Evolutionary conservation across 92 coral and sea anemone species (phyloP).

Genomic region (Bergia puertoricense): DNA sequence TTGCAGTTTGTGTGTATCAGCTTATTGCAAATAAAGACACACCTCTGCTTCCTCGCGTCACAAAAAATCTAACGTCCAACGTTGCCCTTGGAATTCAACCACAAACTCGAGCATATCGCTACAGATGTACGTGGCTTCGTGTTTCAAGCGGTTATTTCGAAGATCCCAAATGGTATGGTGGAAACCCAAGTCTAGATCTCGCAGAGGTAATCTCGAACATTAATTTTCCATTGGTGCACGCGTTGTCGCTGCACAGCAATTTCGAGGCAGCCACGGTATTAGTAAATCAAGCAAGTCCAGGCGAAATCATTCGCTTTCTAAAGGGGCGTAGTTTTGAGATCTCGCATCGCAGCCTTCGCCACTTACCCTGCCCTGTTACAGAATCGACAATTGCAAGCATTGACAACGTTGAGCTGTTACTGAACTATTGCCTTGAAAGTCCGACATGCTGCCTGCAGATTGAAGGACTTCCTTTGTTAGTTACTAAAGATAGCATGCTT

Average conservation of each 20-base stretch:
- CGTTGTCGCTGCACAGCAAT: not conserved
- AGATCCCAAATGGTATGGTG: conserved; percentile 1
- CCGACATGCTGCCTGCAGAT: conserved; percentile 18
- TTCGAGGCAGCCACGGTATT: conserved; percentile 9
- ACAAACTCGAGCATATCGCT: not conserved
- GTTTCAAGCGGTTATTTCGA: conserved; percentile 54
- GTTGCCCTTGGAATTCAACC: not conserved
- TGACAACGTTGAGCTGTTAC: not conserved
- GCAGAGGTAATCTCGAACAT: not conserved
- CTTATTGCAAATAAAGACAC: conserved; percentile 2
- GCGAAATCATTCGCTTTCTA: conserved; percentile 17
- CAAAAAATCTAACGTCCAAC: not conserved
- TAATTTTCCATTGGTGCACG: conserved; percentile 23
- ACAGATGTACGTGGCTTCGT: conserved; percentile 54
- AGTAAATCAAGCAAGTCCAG: conserved; percentile 11
- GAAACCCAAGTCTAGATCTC: not conserved
- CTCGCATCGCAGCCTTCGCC: not conserved
- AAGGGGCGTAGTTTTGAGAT: not conserved
- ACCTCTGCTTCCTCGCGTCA: conserved; percentile 6
- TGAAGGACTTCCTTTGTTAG: conserved; percentile 47
- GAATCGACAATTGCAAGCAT: not conserved
- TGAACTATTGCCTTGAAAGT: conserved; percentile 41
- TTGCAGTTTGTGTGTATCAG: conserved; percentile 15
- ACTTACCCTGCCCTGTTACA: conserved; percentile 10
- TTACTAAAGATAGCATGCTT: conserved; percentile 43